These are phyloP conservation scores for Ptilorrhoa leucosticta DNA, from an alignment of 2,113 vertebrate species.

Conservation along the genomic window DNA sequence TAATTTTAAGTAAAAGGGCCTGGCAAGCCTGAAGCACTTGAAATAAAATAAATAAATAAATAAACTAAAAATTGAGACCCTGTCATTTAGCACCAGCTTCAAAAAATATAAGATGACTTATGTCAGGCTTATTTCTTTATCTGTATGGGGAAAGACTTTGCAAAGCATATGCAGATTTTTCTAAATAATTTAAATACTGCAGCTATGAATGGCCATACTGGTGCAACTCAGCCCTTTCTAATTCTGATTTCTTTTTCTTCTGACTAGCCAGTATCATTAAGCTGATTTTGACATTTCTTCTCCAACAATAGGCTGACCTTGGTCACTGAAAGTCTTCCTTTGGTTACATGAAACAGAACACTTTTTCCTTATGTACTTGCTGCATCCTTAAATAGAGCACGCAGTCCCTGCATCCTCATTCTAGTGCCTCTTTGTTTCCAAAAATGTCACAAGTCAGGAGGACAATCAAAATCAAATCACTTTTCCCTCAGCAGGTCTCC, in stretches of 20 bases:
- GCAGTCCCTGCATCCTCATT: not conserved
- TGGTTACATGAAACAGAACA: not conserved
- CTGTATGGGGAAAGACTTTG: not conserved
- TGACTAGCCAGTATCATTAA: not conserved
- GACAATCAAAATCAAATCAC: conserved; percentile 47
- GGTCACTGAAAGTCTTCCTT: not conserved
- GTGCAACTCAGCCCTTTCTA: not conserved
- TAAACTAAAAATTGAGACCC: not conserved
- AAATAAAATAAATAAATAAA: not conserved
- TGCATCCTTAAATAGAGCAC: not conserved
- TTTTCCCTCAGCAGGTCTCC: conserved; percentile 25
- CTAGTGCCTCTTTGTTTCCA: not conserved
- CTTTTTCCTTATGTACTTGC: not conserved
- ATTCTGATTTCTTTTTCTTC: not conserved
- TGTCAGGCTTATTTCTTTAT: not conserved
- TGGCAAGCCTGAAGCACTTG: not conserved
- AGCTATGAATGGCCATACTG: not conserved
- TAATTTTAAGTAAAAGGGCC: not conserved
- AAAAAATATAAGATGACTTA: not conserved
- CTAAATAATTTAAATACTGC: not conserved
- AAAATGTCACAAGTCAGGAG: conserved; percentile 38
- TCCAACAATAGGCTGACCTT: not conserved
- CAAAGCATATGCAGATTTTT: not conserved
- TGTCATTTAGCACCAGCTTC: not conserved
- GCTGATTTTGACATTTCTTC: not conserved